Conservation (phyloP, 2,797 vertebrate species). For the Sebastes taczanowskii region DNA sequence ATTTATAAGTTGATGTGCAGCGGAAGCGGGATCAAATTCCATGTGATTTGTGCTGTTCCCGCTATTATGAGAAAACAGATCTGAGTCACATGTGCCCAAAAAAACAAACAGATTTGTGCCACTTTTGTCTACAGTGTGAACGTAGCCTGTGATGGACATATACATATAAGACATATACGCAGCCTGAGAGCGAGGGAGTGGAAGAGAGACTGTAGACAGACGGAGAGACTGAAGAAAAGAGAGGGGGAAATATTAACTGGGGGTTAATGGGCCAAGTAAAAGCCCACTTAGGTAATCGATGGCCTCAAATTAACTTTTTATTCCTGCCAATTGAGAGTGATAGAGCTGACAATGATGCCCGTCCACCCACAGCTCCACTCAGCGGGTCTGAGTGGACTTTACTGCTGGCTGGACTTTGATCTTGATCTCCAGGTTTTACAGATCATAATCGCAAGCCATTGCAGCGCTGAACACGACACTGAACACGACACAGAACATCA, state of each 20-base stretch:
- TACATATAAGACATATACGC: too few relatives aligned
- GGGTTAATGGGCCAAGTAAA: slow-evolving; percentile 68
- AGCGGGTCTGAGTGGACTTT: background rate
- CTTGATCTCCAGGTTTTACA: background rate
- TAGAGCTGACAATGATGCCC: slow-evolving; percentile 38
- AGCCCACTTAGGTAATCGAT: slow-evolving; percentile 69
- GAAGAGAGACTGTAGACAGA: background rate
- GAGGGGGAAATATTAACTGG: slow-evolving; percentile 50
- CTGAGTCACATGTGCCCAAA: background rate
- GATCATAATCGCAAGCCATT: background rate
- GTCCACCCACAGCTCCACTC: slow-evolving; percentile 16
- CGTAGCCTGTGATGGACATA: background rate
- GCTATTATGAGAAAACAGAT: background rate
- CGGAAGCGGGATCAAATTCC: too few relatives aligned
- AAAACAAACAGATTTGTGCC: background rate
- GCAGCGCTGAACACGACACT: background rate
- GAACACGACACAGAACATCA: background rate
- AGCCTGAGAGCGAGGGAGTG: background rate
- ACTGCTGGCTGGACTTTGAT: background rate
- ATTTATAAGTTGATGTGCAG: too few relatives aligned
- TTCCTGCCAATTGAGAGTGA: slow-evolving; percentile 62
- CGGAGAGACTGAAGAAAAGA: background rate
- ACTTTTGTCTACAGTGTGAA: background rate
- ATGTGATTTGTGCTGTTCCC: background rate
- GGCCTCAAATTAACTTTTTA: slow-evolving; percentile 67